A percentile compares a stretch with the other conserved stretches of the same genome.
phyloP scores from a whole-genome alignment of 2,797 vertebrate species.

The Acridotheres tristis region DNA sequence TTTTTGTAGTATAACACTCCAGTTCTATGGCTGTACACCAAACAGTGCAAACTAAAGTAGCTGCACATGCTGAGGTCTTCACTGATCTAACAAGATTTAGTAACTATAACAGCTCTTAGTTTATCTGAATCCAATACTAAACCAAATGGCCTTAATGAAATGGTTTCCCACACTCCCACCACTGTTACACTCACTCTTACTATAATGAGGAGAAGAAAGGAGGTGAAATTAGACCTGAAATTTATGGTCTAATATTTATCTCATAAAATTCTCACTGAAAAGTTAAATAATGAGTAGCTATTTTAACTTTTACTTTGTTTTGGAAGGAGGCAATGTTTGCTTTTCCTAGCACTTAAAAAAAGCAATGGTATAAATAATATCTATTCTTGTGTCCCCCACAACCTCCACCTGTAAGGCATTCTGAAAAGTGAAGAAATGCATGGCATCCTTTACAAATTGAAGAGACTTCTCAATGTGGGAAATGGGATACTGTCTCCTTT shows the following conservation, averaged over 20 bases:
- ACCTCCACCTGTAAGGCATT: not conserved
- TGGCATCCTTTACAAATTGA: not conserved
- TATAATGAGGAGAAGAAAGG: not conserved
- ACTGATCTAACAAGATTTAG: not conserved
- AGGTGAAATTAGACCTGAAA: not conserved
- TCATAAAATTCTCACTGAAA: not conserved
- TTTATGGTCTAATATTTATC: not conserved
- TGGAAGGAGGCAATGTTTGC: not conserved
- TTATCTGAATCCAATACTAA: not conserved
- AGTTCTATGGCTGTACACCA: not conserved
- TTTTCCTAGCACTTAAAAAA: not conserved
- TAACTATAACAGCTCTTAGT: not conserved
- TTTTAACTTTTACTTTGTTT: not conserved
- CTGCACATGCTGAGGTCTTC: not conserved
- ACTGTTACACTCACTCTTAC: not conserved
- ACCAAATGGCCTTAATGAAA: not conserved
- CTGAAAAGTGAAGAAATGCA: not conserved
- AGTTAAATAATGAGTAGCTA: not conserved
- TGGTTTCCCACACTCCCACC: not conserved
- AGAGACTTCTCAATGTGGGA: not conserved
- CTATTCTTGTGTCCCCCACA: not conserved
- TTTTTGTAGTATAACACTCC: not conserved
- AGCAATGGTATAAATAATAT: not conserved
- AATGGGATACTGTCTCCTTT: not conserved
- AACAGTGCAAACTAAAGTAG: not conserved